Conservation (phyloP, 2,113 vertebrate species). For the Amazona vittata region DNA sequence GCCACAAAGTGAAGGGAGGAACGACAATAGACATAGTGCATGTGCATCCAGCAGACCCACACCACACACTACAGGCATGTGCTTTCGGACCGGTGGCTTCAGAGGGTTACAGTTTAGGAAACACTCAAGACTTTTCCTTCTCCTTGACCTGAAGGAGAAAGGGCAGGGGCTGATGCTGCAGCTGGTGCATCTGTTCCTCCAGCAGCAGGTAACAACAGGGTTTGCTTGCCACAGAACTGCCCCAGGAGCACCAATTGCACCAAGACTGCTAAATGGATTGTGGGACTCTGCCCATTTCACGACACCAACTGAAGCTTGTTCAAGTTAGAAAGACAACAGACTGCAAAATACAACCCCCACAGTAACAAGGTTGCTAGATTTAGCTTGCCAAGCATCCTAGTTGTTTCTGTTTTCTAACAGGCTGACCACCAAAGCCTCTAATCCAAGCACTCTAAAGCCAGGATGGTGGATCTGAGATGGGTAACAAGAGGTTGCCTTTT, state of each 20-base stretch:
- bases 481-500: neutral
- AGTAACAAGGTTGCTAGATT: neutral
- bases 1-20: neutral
- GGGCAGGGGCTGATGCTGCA: neutral
- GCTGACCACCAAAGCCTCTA: slow-evolving; percentile 4
- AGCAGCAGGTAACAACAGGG: neutral
- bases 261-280: neutral
- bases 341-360: neutral
- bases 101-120: slow-evolving; percentile 37
- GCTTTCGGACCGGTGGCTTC: slow-evolving; percentile 55
- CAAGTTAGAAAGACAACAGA: neutral
- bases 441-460: neutral
- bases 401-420: neutral
- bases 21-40: slow-evolving; percentile 14
- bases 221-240: neutral
- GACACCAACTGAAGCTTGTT: neutral
- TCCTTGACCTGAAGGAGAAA: slow-evolving; percentile 46
- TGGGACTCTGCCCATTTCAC: neutral
- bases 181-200: slow-evolving; percentile 16
- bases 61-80: slow-evolving; percentile 72
- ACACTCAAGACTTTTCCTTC: slow-evolving; percentile 28
- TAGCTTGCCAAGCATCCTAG: slow-evolving; percentile 20
- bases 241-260: neutral
- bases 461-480: neutral
- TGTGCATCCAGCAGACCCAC: slow-evolving; percentile 64